Percentiles rank a stretch among this genome's conserved stretches.
These are phyloP conservation scores for Gobiocypris rarus DNA, from an alignment of 2,113 vertebrate species.

Conservation along the genomic window DNA sequence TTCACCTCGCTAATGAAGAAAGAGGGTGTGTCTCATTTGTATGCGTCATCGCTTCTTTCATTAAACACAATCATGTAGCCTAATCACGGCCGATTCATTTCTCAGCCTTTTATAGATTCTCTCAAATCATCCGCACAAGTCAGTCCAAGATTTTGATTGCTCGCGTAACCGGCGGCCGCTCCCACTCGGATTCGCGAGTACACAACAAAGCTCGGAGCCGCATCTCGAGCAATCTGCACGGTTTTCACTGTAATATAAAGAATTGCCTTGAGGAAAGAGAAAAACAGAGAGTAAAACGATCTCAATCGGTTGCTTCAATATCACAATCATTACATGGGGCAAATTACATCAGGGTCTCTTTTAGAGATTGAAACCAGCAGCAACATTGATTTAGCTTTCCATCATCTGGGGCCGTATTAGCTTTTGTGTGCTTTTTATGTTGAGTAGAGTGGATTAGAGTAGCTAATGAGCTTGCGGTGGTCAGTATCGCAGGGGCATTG, in stretches of 20 bases:
- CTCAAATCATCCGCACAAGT: conserved; percentile 68
- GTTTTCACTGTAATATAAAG: conserved; percentile 56
- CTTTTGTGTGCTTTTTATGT: conserved; percentile 46
- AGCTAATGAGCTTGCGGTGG: conserved; percentile 46
- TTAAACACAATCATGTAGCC: conserved; percentile 77
- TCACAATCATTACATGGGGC: conserved; percentile 58
- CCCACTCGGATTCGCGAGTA: conserved; percentile 54
- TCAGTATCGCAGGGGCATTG: conserved; percentile 39
- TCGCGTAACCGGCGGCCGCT: conserved; percentile 64
- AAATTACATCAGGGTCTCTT: conserved; percentile 62
- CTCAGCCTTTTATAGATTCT: conserved; percentile 68
- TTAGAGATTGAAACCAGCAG: conserved; percentile 60
- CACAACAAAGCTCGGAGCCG: conserved; percentile 47
- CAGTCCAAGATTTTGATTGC: conserved; percentile 74
- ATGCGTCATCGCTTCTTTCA: conserved; percentile 66
- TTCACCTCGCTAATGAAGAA: conserved; percentile 29
- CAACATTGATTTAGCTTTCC: conserved; percentile 58
- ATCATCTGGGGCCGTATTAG: conserved; percentile 58
- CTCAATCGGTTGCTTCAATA: conserved; percentile 57
- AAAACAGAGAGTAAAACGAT: conserved; percentile 55
- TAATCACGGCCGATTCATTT: conserved; percentile 78
- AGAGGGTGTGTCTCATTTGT: conserved; percentile 71
- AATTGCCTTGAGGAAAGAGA: conserved; percentile 54
- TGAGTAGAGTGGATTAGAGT: conserved; percentile 27
- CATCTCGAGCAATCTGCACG: conserved; percentile 42